Conservation (phyloP, 2,797 vertebrate species). For the Melanotaenia boesemani region DNA sequence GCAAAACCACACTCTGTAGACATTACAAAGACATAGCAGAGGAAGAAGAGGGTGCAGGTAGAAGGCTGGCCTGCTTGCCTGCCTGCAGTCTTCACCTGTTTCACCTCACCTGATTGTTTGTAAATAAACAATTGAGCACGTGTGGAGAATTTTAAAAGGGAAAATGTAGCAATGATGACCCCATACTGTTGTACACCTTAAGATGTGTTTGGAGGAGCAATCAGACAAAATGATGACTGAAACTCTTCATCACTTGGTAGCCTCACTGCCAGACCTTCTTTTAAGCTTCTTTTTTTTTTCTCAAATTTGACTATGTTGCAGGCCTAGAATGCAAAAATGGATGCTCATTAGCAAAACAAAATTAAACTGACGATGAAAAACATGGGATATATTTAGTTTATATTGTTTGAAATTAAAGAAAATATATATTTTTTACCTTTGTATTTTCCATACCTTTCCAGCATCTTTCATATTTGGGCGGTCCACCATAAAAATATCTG, state of each 20-base stretch:
- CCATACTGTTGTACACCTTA: neutral
- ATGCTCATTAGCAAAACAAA: neutral
- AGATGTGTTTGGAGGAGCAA: neutral
- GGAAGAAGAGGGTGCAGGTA: neutral
- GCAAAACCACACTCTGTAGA: neutral
- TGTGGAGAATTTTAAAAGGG: neutral
- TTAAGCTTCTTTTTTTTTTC: neutral
- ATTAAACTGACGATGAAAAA: neutral
- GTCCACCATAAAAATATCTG: neutral
- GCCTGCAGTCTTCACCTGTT: neutral
- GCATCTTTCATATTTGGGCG: too few relatives aligned
- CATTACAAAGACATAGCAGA: neutral
- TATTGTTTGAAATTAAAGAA: neutral
- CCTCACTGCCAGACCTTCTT: neutral
- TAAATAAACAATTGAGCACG: neutral
- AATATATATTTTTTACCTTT: neutral
- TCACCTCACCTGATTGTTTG: too few relatives aligned
- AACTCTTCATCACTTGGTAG: neutral
- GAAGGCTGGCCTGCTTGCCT: neutral
- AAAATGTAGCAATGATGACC: neutral
- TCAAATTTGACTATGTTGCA: neutral
- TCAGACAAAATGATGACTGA: neutral
- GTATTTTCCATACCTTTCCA: too few relatives aligned
- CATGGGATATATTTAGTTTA: neutral
- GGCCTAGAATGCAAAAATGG: neutral